Evolutionary conservation across 2,888 invertebrate genomes (phyloP).

Genomic region (Polietes domitor): DNA sequence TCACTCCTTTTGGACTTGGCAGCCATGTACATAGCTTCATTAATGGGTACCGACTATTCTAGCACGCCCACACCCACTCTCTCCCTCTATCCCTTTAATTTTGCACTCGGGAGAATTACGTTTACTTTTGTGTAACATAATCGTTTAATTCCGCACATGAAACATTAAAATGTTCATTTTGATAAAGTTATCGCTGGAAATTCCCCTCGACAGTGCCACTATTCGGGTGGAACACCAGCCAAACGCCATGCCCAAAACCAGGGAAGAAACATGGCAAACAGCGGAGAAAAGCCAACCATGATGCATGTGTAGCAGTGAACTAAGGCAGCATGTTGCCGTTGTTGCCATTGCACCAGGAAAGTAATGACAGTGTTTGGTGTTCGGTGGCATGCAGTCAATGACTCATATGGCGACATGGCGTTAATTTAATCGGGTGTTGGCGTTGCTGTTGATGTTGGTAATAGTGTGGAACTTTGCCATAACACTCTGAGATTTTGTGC

Average conservation of each 20-base stretch:
- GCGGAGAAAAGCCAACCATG: constrained; percentile 40
- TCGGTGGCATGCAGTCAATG: constrained; percentile 49
- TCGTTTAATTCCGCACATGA: constrained; percentile 66
- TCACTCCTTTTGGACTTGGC: constrained; percentile 2
- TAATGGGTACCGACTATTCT: not conserved
- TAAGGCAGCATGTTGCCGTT: not conserved
- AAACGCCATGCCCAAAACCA: not conserved
- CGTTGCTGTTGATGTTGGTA: constrained; percentile 33
- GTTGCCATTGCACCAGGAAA: constrained; percentile 43
- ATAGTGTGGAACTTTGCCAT: constrained; percentile 20
- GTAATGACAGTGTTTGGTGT: not conserved
- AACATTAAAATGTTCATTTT: constrained; percentile 67
- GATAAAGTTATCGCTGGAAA: constrained; percentile 63
- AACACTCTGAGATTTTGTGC: constrained; percentile 22
- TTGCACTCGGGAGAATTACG: constrained; percentile 22
- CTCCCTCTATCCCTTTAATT: not conserved
- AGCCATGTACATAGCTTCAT: not conserved
- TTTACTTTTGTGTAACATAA: constrained; percentile 57
- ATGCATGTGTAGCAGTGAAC: constrained; percentile 32
- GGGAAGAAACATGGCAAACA: not conserved
- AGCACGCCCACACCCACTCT: not conserved
- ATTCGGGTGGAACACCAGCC: not conserved
- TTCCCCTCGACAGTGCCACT: not conserved
- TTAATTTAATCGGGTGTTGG: constrained; percentile 61
- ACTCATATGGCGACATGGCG: constrained; percentile 51